Conservation (phyloP, 2,797 vertebrate species). For the Smutsia gigantea region DNA sequence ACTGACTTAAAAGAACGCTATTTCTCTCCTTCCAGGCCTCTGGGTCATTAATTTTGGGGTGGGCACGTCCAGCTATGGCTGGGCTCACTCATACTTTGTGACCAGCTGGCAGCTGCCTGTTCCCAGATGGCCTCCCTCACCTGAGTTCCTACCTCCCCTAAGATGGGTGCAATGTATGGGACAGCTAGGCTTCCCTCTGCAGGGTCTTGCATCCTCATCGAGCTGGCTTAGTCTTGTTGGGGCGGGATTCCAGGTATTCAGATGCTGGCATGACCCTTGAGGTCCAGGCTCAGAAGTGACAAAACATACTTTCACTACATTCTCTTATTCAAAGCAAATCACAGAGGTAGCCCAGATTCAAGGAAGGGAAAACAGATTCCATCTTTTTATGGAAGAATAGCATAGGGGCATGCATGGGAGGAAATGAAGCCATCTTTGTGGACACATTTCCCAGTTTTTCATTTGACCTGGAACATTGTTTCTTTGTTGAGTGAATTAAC, state of each 20-base stretch:
- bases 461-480: neutral
- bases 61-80: neutral
- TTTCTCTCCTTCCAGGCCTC: neutral
- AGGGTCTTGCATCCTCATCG: no score
- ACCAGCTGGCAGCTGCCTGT: neutral
- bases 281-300: neutral
- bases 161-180: neutral
- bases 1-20: neutral
- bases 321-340: neutral
- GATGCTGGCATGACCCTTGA: neutral
- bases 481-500: neutral
- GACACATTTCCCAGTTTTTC: neutral
- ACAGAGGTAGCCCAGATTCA: neutral
- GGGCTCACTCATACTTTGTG: neutral
- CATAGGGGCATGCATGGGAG: neutral
- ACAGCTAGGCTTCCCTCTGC: neutral
- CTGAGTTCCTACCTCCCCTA: neutral
- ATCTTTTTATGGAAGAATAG: neutral
- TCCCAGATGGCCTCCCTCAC: neutral
- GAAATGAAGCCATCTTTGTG: neutral
- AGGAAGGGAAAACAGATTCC: neutral
- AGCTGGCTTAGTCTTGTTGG: no score
- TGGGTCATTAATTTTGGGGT: neutral
- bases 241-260: fast-evolving
- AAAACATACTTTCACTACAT: neutral